These are phyloP conservation scores for Crocidura indochinensis DNA, from an alignment of 2,797 vertebrate genomes.

Conservation along the genomic window DNA sequence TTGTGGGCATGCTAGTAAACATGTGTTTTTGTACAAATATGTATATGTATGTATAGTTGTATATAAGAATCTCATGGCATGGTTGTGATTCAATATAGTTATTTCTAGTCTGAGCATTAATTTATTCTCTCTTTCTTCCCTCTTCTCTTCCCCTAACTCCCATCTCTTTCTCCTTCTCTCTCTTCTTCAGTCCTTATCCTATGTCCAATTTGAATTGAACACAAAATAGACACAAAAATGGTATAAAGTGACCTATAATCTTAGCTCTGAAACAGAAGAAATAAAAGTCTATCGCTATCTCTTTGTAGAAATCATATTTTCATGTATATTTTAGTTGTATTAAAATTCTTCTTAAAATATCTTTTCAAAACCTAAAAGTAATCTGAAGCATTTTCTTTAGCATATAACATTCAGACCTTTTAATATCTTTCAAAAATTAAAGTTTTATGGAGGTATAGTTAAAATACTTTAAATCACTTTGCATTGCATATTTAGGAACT, in stretches of 20 bases:
- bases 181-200: not conserved
- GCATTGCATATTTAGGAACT: not conserved
- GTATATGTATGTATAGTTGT: too few relatives aligned
- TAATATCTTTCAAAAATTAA: not conserved
- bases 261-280: constrained; percentile 6
- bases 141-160: too few relatives aligned
- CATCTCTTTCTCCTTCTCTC: too few relatives aligned
- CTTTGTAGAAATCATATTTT: not conserved
- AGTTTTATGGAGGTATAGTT: not conserved
- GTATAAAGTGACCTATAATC: not conserved
- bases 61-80: not conserved
- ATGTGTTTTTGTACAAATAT: too few relatives aligned
- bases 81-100: not conserved
- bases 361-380: constrained; percentile 17
- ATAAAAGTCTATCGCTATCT: not conserved
- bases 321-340: not conserved
- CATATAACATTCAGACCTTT: not conserved
- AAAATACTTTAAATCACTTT: not conserved
- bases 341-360: not conserved
- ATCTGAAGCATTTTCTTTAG: not conserved
- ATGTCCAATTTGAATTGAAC: not conserved
- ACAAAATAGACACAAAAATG: not conserved
- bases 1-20: too few relatives aligned
- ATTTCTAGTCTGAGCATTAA: not conserved
- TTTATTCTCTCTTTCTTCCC: not conserved